Evolutionary conservation across 2,888 invertebrate genomes (phyloP).

Genomic region (Schizotus pectinicornis): DNA sequence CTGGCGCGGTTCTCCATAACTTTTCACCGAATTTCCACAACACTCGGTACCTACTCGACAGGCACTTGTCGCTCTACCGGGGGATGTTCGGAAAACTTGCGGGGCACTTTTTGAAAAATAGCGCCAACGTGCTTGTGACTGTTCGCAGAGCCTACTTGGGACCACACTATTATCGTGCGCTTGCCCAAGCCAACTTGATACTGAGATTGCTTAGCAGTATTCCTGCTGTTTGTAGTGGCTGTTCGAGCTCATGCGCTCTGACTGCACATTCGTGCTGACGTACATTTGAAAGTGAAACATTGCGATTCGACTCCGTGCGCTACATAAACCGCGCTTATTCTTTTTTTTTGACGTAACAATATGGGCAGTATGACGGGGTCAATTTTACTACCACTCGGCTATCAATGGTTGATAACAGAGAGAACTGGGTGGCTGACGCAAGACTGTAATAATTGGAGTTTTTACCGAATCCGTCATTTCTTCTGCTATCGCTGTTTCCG

Average conservation of each 20-base stretch:
- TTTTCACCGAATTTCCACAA: neutral
- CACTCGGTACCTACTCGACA: neutral
- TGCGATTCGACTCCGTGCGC: conserved; percentile 48
- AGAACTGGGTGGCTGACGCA: too few relatives aligned
- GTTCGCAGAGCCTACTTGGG: conserved; percentile 52
- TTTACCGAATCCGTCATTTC: too few relatives aligned
- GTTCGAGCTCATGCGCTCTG: conserved; percentile 52
- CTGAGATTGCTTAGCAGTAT: conserved; percentile 53
- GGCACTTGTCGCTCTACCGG: neutral
- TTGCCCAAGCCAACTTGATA: conserved; percentile 58
- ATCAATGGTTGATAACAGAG: neutral
- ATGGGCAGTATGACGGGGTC: conserved; percentile 17
- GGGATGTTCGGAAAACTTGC: too few relatives aligned
- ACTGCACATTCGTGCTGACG: conserved; percentile 45
- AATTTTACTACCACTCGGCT: conserved; percentile 13
- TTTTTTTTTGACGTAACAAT: conserved; percentile 52
- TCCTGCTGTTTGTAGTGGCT: conserved; percentile 54
- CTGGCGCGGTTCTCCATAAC: too few relatives aligned
- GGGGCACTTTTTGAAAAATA: too few relatives aligned
- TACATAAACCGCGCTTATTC: conserved; percentile 48
- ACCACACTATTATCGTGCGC: conserved; percentile 57
- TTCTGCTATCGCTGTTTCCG: too few relatives aligned
- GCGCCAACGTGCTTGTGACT: conserved; percentile 24
- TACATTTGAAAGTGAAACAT: conserved; percentile 61
- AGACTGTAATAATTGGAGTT: too few relatives aligned